Base-by-base conservation (phyloP, 2,113 vertebrate species). In the Xyliphius kryptos region DNA sequence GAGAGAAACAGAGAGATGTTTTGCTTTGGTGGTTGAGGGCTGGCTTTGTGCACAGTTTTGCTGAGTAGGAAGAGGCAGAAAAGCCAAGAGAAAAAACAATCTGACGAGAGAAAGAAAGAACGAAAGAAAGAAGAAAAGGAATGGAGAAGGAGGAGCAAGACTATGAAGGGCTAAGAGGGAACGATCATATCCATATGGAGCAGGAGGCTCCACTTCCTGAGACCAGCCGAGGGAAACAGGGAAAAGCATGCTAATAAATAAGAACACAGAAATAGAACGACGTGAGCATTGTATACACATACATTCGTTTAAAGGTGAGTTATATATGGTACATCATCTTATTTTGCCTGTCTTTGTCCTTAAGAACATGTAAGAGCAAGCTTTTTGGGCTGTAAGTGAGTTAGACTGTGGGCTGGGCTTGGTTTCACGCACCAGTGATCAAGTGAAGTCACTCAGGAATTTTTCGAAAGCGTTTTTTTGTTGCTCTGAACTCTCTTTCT, bases 111-210 rank as follows among this genome's bases (percentile, higher is more conserved):
- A 80, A 71, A 54, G 52, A 46, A 53, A 55, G 20, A 72, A 75
- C 63, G 44, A 61, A 69, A 7, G 53, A 60, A 67, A 41, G 15
- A 56, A 66, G 14, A 32, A 32, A 36, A 48, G 55, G n/a, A 38
- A 48, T 63, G 63, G 65, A 76, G 75, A 74, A 64, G 77, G 70
- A 70, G 79, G 79, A 79, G 50, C 77, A 63, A 58, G 61, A 68
- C 58, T 61, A 68, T 53, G 58, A 63, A 66, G 78, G 67, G 56
- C 13, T 77, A 66, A 74, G 76, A 57, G 62, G 68, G 74, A 61
- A 80, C 83, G 84, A 88, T 87, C 81, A 78, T 74, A 86, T 83
- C 83, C 84, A 88, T 83, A 84, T 88, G 86, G 79, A 79, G 72
- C 79, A 79, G 72, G 68, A 68, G 74, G 70, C 32, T 74, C 52